Evolutionary conservation across 2,888 invertebrate species (phyloP), one percentile per base, ranked within the genome.

Genomic region (Salpingus planirostris): DNA sequence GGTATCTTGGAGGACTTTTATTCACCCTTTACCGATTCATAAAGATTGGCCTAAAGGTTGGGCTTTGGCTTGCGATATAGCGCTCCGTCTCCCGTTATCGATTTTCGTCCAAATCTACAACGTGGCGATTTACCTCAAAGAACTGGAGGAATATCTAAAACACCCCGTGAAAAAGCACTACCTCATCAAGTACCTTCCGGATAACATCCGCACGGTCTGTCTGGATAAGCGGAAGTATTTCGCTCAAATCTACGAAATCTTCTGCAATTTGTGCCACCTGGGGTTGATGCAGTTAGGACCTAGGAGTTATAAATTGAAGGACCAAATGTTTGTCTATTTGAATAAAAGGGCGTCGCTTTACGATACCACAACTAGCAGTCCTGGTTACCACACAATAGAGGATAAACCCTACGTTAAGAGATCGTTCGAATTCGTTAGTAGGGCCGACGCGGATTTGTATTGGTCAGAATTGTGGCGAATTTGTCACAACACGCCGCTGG

Each of bases 271-370:
- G 1, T 74, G 75, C 42, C 75, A 74, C 38, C 70, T 81, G 46
- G 83, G 86, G 0, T 57, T 87, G 7, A 43, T 81, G 6, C 80
- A 85, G 48, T 74, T 80, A 47, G 78, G 80, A 0, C 73, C 78
- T 0, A 72, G 76, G 36, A 62, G 68, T 27, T 60, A 71, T 15
- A 76, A 79, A 47, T 78, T 81, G 44, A 83, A 74, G 51, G 80
- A 75, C 54, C 78, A 76, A 66, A 71, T 78, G n/a, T 78, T 76
- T 44, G 53, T 85, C 3, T 86, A 76, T 50, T 33, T 86, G 0
- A 86, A 87, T 57, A 66, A 66, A 2, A 67, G 64, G 12, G 73
- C 76, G 0, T 63, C 68, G 21, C 45, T 86, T 2, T 52, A 74
- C 33, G 80, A 87, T 51, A 86, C 86, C 0, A 74, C 72, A 0